Evolutionary conservation across 2,888 invertebrate genomes (phyloP), one percentile per base, ranked within the genome.

Genomic region (Priocnemis perturbator): DNA sequence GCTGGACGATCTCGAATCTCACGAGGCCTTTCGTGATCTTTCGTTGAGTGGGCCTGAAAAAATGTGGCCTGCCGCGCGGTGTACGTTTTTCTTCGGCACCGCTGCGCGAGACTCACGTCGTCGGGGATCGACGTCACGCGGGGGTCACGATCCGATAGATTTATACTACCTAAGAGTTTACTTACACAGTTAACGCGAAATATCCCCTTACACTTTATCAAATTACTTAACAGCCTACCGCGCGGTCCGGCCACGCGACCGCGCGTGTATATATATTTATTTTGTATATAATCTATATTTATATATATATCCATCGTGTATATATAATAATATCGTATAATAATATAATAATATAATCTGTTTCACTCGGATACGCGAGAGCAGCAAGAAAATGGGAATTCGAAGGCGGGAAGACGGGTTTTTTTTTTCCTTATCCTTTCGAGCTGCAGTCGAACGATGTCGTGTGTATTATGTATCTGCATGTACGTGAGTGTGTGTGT

Each of bases 181-280:
- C 66, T 69, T 74, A 74, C 69, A 64, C 65, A 67, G 59, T 69
- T 73, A 69, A 64, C 53, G 47, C 50, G 56, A 70, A 37, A 61
- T 44, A 67, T 64, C 62, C 71, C 57, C 70, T 78, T 82, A 77
- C 62, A 55, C 69, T 69, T 72, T 76, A 79, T 78, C 73, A 64
- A 77, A 70, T 81, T 77, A 71, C 82, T 76, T 82, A 82, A 77
- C 69, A 67, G 73, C 64, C 75, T 81, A 81, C 67, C 65, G 67
- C 67, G 70, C 65, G 56, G 14, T 60, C 50, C 37, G 55, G 30
- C 45, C 64, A 48, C 47, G 23, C 63, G 58, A 44, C 17, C 55
- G 53, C 57, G 37, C 50, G 45, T 48, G 48, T 63, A 53, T 59
- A 57, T 17, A 26, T 53, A 53, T 23, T 53, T 53, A 55, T n/a